Evolutionary conservation across 2,113 vertebrate genomes (phyloP), one percentile per base, ranked within the genome.

Genomic region (Archocentrus centrarchus): DNA sequence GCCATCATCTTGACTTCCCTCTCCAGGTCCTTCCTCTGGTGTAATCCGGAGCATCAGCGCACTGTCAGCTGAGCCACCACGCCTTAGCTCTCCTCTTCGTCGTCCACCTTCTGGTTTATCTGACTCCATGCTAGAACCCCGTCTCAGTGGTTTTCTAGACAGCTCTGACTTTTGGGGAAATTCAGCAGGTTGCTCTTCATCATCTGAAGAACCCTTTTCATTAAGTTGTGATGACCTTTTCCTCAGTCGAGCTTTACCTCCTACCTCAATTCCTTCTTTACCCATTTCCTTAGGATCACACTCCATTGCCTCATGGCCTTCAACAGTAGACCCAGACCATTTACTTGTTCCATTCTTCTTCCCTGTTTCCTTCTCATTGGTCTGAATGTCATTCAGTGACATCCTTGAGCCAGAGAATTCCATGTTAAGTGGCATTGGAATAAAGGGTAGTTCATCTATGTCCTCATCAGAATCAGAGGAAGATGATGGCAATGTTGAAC

Each of bases 391-490:
- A 2, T 96, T 98, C 77, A 99, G 95, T 0, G 98, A 99, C 92
- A 97, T 96, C 60, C 98, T 96, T 20, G 97, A 98, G 80, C 97
- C 97, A 0, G 97, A 97, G 92, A 99, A 98, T 84, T 99, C 98
- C 66, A 97, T 96, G 90, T 97, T 97, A 37, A 97, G 95, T 0
- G 98, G 98, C 94, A 97, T 97, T 11, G 98, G 98, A 79, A 99
- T 97, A 7, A 97, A 97, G 0, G 98, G 98, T 79, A 98, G 91
- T 90, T 99, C 98, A 17, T 98, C 97, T 58, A 99, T 95, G 61
- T 99, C 98, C 0, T 99, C 98, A 0, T 99, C 98, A 0, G 98
- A 99, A 90, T 99, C 98, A 0, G 98, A 99, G 62, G 98, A 99
- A 1, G 98, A 99, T 0, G 98, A 99, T 14, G 97, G 96, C 0